These are phyloP conservation scores for Euwallacea similis DNA, from an alignment of 1,140 invertebrate genomes.

Conservation along the genomic window DNA sequence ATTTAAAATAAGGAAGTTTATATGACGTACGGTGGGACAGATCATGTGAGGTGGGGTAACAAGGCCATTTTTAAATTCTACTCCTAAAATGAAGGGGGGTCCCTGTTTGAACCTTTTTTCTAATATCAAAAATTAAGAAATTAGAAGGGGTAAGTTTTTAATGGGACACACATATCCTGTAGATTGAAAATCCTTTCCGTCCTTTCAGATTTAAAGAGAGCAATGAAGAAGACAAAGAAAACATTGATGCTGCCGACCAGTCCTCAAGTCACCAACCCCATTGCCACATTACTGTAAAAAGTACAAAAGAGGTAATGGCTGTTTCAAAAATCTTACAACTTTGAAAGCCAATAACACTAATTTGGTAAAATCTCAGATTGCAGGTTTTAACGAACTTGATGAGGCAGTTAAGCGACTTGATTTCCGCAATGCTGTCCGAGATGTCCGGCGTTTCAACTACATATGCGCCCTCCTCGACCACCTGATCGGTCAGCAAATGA, in stretches of 20 bases:
- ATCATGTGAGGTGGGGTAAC: too few species aligned
- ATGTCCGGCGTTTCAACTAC: conserved; percentile 94
- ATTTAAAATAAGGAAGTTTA: too few species aligned
- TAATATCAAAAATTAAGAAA: too few species aligned
- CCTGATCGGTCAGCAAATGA: conserved; percentile 80
- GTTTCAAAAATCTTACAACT: background rate
- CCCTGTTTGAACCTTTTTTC: too few species aligned
- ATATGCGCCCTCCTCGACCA: conserved; percentile 91
- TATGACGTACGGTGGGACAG: too few species aligned
- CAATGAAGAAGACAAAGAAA: conserved; percentile 35
- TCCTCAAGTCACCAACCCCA: conserved; percentile 72
- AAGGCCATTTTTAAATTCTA: too few species aligned
- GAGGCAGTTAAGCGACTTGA: conserved; percentile 94
- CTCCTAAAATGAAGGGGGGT: too few species aligned
- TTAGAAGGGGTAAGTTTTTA: too few species aligned
- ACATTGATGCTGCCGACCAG: conserved; percentile 24
- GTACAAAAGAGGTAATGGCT: conserved; percentile 78
- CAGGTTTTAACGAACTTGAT: conserved; percentile 91
- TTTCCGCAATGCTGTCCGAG: conserved; percentile 90
- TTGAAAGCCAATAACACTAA: conserved; percentile 4
- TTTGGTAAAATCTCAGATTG: conserved; percentile 66
- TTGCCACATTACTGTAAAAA: conserved; percentile 90
- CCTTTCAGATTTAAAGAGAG: conserved; percentile 26
- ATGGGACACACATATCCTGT: too few species aligned
- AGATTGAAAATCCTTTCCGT: too few species aligned